Evolutionary conservation across 2,113 vertebrate genomes (phyloP), one percentile per base, ranked within the genome.

Genomic region (Chelonoidis abingdonii): DNA sequence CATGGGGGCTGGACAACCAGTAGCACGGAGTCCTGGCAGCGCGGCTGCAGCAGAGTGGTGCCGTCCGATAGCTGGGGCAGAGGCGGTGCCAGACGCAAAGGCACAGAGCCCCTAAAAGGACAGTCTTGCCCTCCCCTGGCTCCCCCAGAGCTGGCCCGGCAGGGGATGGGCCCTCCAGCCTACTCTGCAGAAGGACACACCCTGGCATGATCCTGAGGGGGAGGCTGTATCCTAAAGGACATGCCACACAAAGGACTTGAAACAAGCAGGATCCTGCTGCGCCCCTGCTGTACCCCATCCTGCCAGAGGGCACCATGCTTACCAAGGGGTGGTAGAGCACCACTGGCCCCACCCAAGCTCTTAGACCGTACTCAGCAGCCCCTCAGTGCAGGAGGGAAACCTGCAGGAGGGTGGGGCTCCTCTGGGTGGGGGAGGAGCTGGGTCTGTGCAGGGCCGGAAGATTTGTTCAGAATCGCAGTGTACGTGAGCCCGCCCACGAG

Each of bases 61-160:
- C 8, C 0, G 0, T 44, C n/a, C 24, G 22, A 53, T 2, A 44
- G 6, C 24, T 38, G 49, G 35, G 50, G 3, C 21, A 65, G 14
- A 65, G 38, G 10, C 47, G 49, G 50, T 44, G 7, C 53, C n/a
- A 2, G 1, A 1, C n/a, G 57, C 27, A 31, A 38, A 72, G 49
- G 19, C 0, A 0, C 17, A 44, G 80, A 41, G 29, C 22, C n/a
- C n/a, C 54, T 69, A 6, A 21, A 24, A 24, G 35, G 27, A 38
- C 13, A 4, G 10, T 57, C 83, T 53, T 94, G 80, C 19, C 38
- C 59, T 31, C 3, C 59, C 59, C 59, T 31, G 59, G 59, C 27
- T 31, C 59, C 29, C 59, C 10, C 8, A 10, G 54, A 56, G 9
- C 9, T 35, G 59, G 59, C 24, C 21, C 0, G 27, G 31, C 62